A percentile compares a stretch with the other conserved stretches of the same genome.
These are phyloP conservation scores for Philotrypesis tridentata DNA, from an alignment of 1,140 invertebrate species.

Conservation along the genomic window DNA sequence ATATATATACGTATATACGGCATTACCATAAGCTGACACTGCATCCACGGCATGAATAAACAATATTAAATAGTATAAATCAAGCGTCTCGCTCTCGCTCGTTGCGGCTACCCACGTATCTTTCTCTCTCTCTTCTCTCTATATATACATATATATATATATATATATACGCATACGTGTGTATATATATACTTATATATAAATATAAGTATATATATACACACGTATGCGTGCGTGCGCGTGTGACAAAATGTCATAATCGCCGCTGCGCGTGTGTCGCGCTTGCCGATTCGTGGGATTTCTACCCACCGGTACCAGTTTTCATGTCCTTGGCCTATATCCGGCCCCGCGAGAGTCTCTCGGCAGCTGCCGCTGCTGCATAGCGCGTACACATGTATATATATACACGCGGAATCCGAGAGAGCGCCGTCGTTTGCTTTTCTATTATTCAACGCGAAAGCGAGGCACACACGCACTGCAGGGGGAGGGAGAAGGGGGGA, in stretches of 20 bases:
- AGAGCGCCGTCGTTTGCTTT: constrained; percentile 7
- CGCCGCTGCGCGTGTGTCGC: constrained; percentile 55
- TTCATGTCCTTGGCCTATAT: constrained; percentile 64
- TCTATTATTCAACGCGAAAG: constrained; percentile 37
- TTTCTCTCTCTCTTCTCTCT: no score
- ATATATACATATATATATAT: no score
- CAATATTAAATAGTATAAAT: constrained; percentile 19
- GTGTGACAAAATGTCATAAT: constrained; percentile 58
- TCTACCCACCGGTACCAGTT: constrained; percentile 63
- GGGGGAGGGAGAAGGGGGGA: neutral
- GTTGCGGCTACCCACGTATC: constrained; percentile 9
- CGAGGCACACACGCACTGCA: no score
- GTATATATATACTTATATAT: no score
- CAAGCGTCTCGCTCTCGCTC: neutral
- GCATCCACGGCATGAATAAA: constrained; percentile 24
- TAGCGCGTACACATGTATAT: neutral
- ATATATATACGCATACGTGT: no score
- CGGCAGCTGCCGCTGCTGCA: no score
- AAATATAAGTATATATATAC: no score
- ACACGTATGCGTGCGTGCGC: no score
- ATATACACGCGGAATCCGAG: constrained; percentile 18
- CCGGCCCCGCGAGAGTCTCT: no score
- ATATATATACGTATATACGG: no score
- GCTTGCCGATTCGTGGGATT: constrained; percentile 56
- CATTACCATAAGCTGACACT: constrained; percentile 18